Evolutionary conservation across 2,797 vertebrate genomes (phyloP), one percentile per base, ranked within the genome.

Genomic region (Acanthornis magna): DNA sequence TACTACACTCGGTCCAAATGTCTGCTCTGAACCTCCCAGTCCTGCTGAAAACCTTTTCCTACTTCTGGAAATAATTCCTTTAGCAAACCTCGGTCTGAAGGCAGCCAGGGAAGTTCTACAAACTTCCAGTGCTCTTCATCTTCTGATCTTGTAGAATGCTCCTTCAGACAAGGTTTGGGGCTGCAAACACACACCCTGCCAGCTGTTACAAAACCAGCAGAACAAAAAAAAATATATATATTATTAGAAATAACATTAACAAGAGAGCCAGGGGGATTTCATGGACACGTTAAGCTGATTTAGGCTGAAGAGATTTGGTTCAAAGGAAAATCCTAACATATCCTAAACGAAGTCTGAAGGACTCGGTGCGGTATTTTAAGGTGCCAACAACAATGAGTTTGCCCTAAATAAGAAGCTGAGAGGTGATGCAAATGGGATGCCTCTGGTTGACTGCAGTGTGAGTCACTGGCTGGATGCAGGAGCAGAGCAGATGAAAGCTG

Each of bases 391-490:
- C 66, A 82, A 73, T 85, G 42, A 7, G 61, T 79, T 32, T 90
- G 86, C 45, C 89, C 92, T 92, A 61, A 94, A 78, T 93, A 87
- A 70, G 15, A 9, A 47, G 42, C 61, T 68, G 88, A 13, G 43
- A 7, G 57, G 58, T 63, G 94, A 79, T 91, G 90, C 2, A 23
- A 55, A 81, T 76, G 84, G 16, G 60, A 45, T 74, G 90, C 23
- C 40, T 88, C 32, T n/a, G 38, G 60, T 16, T 63, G 86, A 34
- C 71, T 79, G 86, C 94, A 94, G 94, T 23, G 92, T 94, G 94
- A 96, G 88, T 92, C 95, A 95, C 26, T 16, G 42, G 55, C 88
- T 16, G 61, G 93, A 57, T 25, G 25, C 42, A 82, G 85, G 75
- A 85, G 4, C 38, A 60, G 78, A 53, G 32, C 20, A 85, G 75